Conservation (phyloP, 92 coral and sea anemone genomes). For the Zoanthus sansibaricus region DNA sequence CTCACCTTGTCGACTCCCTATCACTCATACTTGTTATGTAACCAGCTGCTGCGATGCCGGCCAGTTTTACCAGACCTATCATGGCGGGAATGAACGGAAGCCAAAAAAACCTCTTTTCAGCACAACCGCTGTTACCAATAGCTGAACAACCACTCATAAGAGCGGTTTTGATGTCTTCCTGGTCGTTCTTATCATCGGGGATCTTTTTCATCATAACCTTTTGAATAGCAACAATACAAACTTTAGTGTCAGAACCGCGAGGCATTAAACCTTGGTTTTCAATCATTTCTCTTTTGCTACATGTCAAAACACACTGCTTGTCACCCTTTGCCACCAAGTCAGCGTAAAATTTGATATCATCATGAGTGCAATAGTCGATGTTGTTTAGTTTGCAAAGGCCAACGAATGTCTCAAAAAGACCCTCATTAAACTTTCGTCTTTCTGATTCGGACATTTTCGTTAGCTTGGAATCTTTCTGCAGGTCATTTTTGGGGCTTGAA, state of each 20-base stretch:
- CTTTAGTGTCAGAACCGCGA: background rate
- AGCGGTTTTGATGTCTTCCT: background rate
- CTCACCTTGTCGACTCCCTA: background rate
- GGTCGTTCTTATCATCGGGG: background rate
- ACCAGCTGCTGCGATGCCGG: background rate
- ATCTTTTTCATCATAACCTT: background rate
- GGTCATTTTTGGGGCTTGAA: no score
- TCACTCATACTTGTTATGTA: background rate
- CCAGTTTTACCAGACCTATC: background rate
- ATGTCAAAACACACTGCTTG: background rate
- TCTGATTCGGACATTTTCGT: no score
- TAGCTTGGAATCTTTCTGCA: no score
- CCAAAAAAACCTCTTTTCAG: background rate
- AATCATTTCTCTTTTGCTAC: background rate
- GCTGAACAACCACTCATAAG: background rate
- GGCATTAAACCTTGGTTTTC: constrained; percentile 1
- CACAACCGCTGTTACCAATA: background rate
- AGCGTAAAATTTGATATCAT: background rate
- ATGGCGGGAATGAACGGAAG: constrained; percentile 3
- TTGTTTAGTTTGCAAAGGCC: background rate
- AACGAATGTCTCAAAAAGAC: background rate
- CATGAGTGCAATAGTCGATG: background rate
- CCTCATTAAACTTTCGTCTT: background rate
- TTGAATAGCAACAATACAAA: background rate
- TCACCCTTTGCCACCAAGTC: background rate